Percentiles rank a stretch among this genome's conserved stretches.
These are phyloP conservation scores for Ceryle rudis DNA, from an alignment of 2,797 vertebrate genomes.

Conservation along the genomic window DNA sequence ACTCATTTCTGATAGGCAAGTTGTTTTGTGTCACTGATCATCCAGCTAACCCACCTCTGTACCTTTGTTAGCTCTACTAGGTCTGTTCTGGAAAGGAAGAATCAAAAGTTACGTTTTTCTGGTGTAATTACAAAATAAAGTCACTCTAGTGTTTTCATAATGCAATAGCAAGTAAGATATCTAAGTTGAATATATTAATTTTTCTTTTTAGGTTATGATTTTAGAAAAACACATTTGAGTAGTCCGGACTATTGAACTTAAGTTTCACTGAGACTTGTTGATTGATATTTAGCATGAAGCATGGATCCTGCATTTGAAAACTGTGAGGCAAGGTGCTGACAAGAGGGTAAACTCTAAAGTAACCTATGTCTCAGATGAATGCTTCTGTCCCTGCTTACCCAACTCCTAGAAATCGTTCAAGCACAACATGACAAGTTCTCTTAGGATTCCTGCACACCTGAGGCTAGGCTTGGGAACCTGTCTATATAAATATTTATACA, in stretches of 20 bases:
- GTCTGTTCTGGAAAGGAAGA: not conserved
- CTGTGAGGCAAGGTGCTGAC: not conserved
- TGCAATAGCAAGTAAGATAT: not conserved
- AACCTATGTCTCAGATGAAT: not conserved
- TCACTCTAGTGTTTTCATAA: not conserved
- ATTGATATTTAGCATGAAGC: rapidly evolving
- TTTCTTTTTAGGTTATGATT: not conserved
- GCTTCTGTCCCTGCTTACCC: not conserved
- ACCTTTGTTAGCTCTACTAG: not conserved
- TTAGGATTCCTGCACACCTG: not conserved
- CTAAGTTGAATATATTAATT: not conserved
- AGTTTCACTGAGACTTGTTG: not conserved
- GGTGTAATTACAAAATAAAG: not conserved
- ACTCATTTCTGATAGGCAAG: not conserved
- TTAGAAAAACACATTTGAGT: rapidly evolving
- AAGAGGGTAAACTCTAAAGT: not conserved
- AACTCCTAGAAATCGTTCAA: not conserved
- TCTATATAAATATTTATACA: too few relatives aligned
- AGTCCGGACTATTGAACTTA: not conserved
- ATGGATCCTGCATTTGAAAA: not conserved
- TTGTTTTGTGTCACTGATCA: not conserved
- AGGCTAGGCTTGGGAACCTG: not conserved
- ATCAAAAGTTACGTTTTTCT: not conserved
- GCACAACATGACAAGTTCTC: not conserved
- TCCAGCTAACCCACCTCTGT: not conserved